Evolutionary conservation across 2,113 vertebrate species (phyloP), one percentile per base, ranked within the genome.

Genomic region (Sebastes fasciatus): DNA sequence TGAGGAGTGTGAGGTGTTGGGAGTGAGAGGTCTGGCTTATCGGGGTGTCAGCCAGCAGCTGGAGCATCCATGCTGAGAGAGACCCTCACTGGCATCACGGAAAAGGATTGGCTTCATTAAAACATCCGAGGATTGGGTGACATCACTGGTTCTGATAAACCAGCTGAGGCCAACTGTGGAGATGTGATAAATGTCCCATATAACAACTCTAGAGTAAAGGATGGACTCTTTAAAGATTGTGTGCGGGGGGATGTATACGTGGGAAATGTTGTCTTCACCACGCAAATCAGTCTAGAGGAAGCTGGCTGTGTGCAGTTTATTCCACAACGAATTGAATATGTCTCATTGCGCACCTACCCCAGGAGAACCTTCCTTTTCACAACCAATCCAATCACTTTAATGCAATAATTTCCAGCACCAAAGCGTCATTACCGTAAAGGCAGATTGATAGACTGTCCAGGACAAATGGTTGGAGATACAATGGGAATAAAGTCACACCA

Each of bases 361-460:
- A 8, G 61, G 14, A 71, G 52, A 74, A 64, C 10, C 40, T 46
- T 76, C 70, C 66, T 54, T 83, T 74, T 76, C 76, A 42, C 57
- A 76, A 86, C 72, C 80, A 80, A 86, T 79, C 86, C 77, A 86
- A 90, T 93, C 88, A 34, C 89, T 95, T 94, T 82, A 89, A 91
- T 88, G 90, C 85, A 93, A 92, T 94, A 74, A 93, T 94, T 88
- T 90, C 80, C 84, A 83, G 77, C 84, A 80, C 78, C 43, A 77
- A 82, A 84, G 93, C 86, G 78, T 93, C 90, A 93, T 94, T 95
- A 94, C 85, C 88, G 85, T 94, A 88, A 91, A 89, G 82, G 85
- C 93, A 92, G 93, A 95, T 94, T 94, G 94, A 95, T 94, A 93
- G 89, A 86, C 88, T 89, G 86, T 90, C 93, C 82, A 42, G 84